Evolutionary conservation across 64 coral and sea anemone species (phyloP).

Genomic region (Pocillopora verrucosa): DNA sequence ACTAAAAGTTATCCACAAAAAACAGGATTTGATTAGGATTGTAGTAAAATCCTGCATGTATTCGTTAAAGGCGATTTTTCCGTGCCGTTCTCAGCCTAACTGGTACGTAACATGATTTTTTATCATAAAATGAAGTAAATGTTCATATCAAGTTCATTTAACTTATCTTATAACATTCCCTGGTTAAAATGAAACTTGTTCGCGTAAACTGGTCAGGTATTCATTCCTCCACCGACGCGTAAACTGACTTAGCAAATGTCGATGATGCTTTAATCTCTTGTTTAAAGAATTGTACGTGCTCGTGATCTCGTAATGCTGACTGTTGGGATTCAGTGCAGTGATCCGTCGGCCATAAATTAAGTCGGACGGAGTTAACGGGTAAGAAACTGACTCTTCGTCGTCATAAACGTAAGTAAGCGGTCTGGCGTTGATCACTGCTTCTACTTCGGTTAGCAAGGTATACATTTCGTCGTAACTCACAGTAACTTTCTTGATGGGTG

Average conservation of each 20-base stretch:
- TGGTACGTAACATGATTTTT: no score
- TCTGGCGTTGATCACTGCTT: slow-evolving; percentile 56
- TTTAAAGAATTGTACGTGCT: slow-evolving; percentile 27
- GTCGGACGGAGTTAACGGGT: slow-evolving; percentile 62
- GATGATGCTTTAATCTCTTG: slow-evolving; percentile 38
- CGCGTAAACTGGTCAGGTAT: slow-evolving; percentile 31
- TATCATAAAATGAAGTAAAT: no score
- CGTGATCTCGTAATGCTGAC: background rate
- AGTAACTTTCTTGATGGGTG: slow-evolving; percentile 13
- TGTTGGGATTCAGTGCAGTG: background rate
- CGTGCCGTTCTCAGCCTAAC: no score
- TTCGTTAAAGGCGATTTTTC: no score
- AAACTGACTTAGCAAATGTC: slow-evolving; percentile 46
- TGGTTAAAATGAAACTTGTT: no score
- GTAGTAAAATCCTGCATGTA: no score
- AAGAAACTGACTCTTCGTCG: slow-evolving; percentile 38
- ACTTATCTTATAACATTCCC: no score
- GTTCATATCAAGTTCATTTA: no score
- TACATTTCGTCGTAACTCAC: slow-evolving; percentile 42
- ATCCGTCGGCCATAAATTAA: slow-evolving; percentile 18
- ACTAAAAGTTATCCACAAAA: no score
- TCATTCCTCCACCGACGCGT: slow-evolving; percentile 41
- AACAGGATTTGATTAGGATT: no score
- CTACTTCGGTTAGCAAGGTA: slow-evolving; percentile 34
- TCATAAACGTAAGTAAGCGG: slow-evolving; percentile 76